Base-by-base conservation (phyloP, 2,113 vertebrate species). In the Rattus rattus region DNA sequence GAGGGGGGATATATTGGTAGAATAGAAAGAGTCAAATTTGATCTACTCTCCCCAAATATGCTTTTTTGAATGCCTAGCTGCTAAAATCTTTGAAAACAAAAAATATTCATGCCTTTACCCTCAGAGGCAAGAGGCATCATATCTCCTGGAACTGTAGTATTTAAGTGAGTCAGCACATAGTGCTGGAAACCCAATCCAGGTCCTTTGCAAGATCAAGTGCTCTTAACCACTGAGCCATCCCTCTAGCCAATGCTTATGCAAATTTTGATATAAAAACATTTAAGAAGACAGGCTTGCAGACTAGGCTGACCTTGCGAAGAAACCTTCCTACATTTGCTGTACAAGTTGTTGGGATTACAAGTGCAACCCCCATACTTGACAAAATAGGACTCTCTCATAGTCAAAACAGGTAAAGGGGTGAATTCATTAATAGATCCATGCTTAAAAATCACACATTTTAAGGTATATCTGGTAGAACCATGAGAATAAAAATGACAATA, bases 211-310 rank as follows among this genome's bases (percentile, higher is more conserved):
- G 81, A 65, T 17, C 59, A 65, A 85, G 81, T 85, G 39, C 26
- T 85, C 59, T 47, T 85, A 85, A 85, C 59, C 16, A 65, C 2
- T 16, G 56, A 43, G 24, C 56, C 7, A 65, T 65, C 4, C 39
- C 4, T 47, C 59, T 47, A 65, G 81, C 26, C 81, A 65, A 85
- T 26, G 39, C 70, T 63, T 73, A 36, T 13, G n/a, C 30, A 88
- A 69, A 88, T 72, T 95, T 88, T 96, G 79, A 92, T 36, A 83
- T 54, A 90, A 70, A 97, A 94, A 94, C 30, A 17, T 72, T 47
- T 47, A 47, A 65, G 14, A 65, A 43, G 30, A 67, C 2, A 16
- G 8, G 49, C 4, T 54, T 70, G 6, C 17, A 89, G 24, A n/a
- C 54, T 24, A 90, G 39, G 56, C 5, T 63, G 56, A 7, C 36